phyloP scores from a whole-genome alignment of 92 coral and sea anemone species.

The Siderastrea siderea region DNA sequence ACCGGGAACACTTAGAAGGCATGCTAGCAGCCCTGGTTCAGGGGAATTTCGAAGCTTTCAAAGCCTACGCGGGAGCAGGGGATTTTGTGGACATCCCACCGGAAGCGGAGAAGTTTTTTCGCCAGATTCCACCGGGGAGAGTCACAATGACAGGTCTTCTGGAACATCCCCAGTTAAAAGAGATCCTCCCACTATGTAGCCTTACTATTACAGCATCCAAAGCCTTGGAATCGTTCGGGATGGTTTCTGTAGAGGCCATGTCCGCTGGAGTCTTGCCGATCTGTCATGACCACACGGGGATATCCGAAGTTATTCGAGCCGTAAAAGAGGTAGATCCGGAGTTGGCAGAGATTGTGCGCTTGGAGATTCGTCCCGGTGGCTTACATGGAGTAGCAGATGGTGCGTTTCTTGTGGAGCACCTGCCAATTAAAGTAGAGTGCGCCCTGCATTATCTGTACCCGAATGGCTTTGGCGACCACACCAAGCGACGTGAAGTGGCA shows the following conservation, averaged over 20 bases:
- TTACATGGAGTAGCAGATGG: constrained; percentile 88
- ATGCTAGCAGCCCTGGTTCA: constrained; percentile 78
- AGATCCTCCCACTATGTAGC: constrained; percentile 86
- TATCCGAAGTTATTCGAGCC: constrained; percentile 82
- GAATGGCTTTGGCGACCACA: constrained; percentile 70
- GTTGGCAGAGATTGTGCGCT: constrained; percentile 76
- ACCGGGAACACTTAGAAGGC: constrained; percentile 90
- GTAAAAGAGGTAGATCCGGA: constrained; percentile 83
- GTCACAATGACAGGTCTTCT: constrained; percentile 86
- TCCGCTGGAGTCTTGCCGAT: constrained; percentile 89
- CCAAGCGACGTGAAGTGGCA: constrained; percentile 72
- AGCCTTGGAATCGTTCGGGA: constrained; percentile 90
- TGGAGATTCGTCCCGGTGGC: constrained; percentile 88
- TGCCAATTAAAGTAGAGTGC: constrained; percentile 75
- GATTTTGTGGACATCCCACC: constrained; percentile 86
- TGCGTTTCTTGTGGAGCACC: constrained; percentile 75
- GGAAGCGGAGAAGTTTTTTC: constrained; percentile 71
- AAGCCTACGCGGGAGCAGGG: constrained; percentile 87
- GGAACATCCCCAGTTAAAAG: constrained; percentile 87
- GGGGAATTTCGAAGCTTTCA: constrained; percentile 85
- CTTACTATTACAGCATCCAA: constrained; percentile 74
- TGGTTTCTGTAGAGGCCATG: constrained; percentile 95
- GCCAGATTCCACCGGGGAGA: constrained; percentile 77
- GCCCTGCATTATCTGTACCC: constrained; percentile 82
- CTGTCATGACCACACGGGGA: constrained; percentile 84